These are phyloP conservation scores for Hestina assimilis DNA, from an alignment of 1,140 invertebrate genomes.

Conservation along the genomic window DNA sequence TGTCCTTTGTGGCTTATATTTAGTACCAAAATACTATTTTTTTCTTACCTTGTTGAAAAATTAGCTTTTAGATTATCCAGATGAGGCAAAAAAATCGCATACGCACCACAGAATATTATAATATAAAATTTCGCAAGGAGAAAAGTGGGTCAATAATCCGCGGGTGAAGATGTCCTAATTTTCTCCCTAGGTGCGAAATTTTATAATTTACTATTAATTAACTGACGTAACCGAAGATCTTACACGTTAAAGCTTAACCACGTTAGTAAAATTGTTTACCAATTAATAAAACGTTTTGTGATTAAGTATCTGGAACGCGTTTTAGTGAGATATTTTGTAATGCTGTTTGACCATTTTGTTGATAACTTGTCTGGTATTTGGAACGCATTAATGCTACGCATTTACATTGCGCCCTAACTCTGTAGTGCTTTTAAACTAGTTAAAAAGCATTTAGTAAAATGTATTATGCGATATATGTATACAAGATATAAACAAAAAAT, in stretches of 20 bases:
- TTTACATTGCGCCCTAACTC: not conserved
- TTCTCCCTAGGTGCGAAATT: not conserved
- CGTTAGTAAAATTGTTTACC: not conserved
- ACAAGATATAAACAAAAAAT: too few species aligned
- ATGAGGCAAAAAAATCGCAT: too few species aligned
- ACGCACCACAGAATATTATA: too few species aligned
- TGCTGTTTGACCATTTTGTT: conserved; percentile 1
- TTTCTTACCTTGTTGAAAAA: too few species aligned
- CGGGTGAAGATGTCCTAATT: too few species aligned
- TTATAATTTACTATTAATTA: not conserved
- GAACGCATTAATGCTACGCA: conserved; percentile 1
- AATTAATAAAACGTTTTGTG: not conserved
- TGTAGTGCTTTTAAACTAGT: not conserved
- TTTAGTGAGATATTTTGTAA: conserved; percentile 6
- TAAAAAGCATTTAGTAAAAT: not conserved
- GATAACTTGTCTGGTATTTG: conserved; percentile 10
- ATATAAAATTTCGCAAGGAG: too few species aligned
- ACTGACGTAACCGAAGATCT: not conserved
- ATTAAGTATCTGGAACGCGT: conserved; percentile 8
- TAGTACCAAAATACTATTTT: too few species aligned
- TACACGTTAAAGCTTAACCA: not conserved
- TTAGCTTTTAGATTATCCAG: too few species aligned
- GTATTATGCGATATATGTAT: not conserved
- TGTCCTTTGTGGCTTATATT: too few species aligned
- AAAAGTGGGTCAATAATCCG: too few species aligned